Base-by-base conservation (phyloP, 2,797 vertebrate species). In the Poecilia wingei region DNA sequence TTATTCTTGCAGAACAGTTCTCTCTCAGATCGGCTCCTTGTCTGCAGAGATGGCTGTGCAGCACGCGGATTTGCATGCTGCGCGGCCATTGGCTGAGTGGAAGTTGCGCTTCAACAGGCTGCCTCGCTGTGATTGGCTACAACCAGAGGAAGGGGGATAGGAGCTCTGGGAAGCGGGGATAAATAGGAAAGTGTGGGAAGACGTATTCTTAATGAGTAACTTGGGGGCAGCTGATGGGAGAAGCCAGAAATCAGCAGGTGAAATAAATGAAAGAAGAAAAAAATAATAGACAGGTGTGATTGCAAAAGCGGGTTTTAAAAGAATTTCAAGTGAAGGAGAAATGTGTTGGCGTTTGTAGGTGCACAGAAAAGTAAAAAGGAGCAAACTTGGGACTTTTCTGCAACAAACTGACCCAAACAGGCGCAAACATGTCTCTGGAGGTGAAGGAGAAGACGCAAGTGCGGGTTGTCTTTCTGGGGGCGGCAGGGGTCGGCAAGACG, bases 401-500 rank as follows among this genome's bases (percentile, higher is more conserved):
- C 8, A 8, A 9, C 75, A 20, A 28, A 0, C 77, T 79, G 76
- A n/a, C 22, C 31, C 3, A 28, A 53, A 78, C 53, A 47, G 36
- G 75, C 25, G 72, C 66, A 66, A 87, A 41, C 85, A 98, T 98
- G 97, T 97, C 97, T 88, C 89, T 96, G 75, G 95, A 92, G n/a
- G 96, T 93, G 90, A 97, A 97, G 86, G 97, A 97, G 90, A 98
- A 97, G 93, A 97, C 93, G 46, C 97, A 97, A 3, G 96, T 97
- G 82, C 95, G 97, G 0, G 14, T 98, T 68, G 97, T 97, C 45
- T 98, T 98, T 90, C 89, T 98, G 87, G 97, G 97, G 0, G 97
- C 97, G 0, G 97, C 97, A 0, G 97, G 97, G 0, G 97, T 98
- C 49, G 97, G 97, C 41, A 98, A 98, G 93, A 98, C 97, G 0